Evolutionary conservation across 23 tunicate species (phyloP), one percentile per base, ranked within the genome.

Genomic region (Styela plicata): DNA sequence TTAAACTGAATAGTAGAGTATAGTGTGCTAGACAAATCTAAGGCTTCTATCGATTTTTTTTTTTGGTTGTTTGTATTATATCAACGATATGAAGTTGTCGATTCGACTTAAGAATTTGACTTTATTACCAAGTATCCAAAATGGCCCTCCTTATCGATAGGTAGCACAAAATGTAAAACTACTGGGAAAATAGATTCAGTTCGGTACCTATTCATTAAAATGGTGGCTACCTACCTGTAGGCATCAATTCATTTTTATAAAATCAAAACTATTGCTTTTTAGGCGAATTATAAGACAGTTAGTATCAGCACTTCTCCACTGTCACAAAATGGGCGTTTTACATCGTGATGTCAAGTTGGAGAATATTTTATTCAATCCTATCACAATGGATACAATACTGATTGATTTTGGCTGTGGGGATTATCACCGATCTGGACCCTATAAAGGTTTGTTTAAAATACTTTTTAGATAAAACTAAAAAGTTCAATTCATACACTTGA

Each of bases 321-420:
- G 99, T 85, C 90, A 89, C 57, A 87, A 71, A 31, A 62, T 86
- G 62, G 99, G 96, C 24, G 99, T 95, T 3, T 79, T 95, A 28
- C 99, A 95, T 71, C 84, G 99, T 2, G 99, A 95, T 79, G 95
- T 95, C 26, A 95, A 95, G 67, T 83, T 95, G 63, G 99, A 95
- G 70, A 95, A 95, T 66, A 84, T 95, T 44, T 85, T 95, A 20
- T 69, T 90, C 28, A 90, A 89, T 57, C 99, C 99, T 17, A 88
- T 82, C 65, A 83, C 99, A 3, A 63, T 78, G 84, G 91, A 95
- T 28, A 80, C 85, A 2, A 90, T 90, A 16, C 77, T 95, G 69
- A 95, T 95, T 52, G 99, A 95, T 52, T 95, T 95, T 34, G 99
- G 99, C 2, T 95, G 99, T 68, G 99, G 99, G 1, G 99, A 90